phyloP scores from a whole-genome alignment of 2,797 vertebrate genomes.

The Pogonophryne albipinna region DNA sequence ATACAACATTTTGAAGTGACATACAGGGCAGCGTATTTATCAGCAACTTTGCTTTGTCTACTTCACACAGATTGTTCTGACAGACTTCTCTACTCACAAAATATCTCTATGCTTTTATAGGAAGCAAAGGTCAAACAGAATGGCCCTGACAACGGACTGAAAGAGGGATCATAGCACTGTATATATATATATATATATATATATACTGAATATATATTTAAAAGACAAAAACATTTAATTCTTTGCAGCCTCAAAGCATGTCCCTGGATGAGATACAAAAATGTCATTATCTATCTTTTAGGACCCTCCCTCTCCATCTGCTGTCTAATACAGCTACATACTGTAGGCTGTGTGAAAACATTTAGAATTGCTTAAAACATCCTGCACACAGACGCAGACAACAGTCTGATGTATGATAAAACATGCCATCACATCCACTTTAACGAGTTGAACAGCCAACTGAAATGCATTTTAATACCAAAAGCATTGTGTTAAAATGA shows the following conservation, averaged over 20 bases:
- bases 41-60: slow-evolving; percentile 63
- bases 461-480: background rate
- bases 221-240: background rate
- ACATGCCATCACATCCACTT: background rate
- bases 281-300: slow-evolving; percentile 18
- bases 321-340: slow-evolving; percentile 11
- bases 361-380: slow-evolving; percentile 26
- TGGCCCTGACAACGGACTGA: slow-evolving; percentile 1
- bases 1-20: slow-evolving; percentile 12
- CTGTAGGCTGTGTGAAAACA: background rate
- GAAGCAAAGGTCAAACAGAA: slow-evolving; percentile 5
- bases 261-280: background rate
- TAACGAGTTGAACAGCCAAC: background rate
- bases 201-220: too few species aligned
- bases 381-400: background rate
- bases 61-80: slow-evolving; percentile 58
- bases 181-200: too few species aligned
- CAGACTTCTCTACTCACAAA: slow-evolving; percentile 33
- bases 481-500: background rate
- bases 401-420: slow-evolving; percentile 12
- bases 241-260: background rate
- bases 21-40: slow-evolving; percentile 30
- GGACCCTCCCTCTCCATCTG: slow-evolving; percentile 20
- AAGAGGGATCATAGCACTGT: background rate
- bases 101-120: background rate